Evolutionary conservation across 2,797 vertebrate species (phyloP).

Genomic region (Typhlichthys eigenmanni): DNA sequence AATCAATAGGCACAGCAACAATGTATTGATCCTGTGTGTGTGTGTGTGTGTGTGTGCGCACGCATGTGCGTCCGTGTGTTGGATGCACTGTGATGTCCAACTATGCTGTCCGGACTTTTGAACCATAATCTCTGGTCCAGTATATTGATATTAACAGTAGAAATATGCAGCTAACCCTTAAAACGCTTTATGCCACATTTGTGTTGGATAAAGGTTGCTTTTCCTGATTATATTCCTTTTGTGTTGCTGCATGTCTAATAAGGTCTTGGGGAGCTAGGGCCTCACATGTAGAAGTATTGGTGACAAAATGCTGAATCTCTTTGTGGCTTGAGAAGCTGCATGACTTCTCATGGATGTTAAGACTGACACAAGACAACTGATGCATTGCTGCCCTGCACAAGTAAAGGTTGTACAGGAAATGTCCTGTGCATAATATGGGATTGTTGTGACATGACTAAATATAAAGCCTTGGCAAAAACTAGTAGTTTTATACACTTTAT

Average conservation of each 20-base stretch:
- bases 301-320: not conserved
- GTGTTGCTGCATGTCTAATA: constrained; percentile 14
- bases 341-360: not conserved
- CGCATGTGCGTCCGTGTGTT: constrained; percentile 10
- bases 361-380: not conserved
- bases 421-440: not conserved
- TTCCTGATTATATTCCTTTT: constrained; percentile 3
- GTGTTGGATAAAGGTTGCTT: constrained; percentile 3
- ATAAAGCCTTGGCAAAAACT: too few species aligned
- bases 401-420: not conserved
- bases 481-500: too few species aligned
- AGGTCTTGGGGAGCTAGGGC: constrained; percentile 6
- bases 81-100: constrained; percentile 55
- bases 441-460: not conserved
- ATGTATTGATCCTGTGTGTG: constrained; percentile 67
- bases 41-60: too few species aligned
- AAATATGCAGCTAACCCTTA: constrained; percentile 16
- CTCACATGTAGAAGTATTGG: constrained; percentile 11
- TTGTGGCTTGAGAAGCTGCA: constrained; percentile 1
- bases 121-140: not conserved
- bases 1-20: constrained; percentile 69
- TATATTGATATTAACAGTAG: constrained; percentile 29
- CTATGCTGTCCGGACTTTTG: constrained; percentile 28
- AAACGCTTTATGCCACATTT: constrained; percentile 15
- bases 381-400: not conserved